Percentiles rank a stretch among this genome's conserved stretches.
Evolutionary conservation across 2,888 invertebrate species (phyloP).

Genomic region (Microdon myrmicae): DNA sequence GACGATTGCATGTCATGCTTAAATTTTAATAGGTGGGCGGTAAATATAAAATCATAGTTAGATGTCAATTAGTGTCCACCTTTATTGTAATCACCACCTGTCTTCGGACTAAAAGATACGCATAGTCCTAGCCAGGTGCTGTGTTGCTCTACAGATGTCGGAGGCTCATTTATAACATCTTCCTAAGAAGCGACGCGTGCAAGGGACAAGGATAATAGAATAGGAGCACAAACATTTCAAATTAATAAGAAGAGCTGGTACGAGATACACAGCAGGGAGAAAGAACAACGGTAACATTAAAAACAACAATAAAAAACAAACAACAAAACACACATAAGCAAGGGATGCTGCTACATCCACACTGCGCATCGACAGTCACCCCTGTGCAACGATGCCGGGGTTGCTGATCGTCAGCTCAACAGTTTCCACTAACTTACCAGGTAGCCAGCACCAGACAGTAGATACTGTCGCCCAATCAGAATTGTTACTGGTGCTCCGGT

Average conservation of each 20-base stretch:
- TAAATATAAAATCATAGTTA: slow-evolving; percentile 1
- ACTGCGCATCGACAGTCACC: slow-evolving; percentile 46
- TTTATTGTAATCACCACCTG: slow-evolving; percentile 32
- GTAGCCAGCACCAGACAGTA: slow-evolving; percentile 61
- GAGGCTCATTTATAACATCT: slow-evolving; percentile 46
- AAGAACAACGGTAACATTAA: too few species aligned
- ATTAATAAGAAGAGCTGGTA: too few species aligned
- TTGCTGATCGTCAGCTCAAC: slow-evolving; percentile 65
- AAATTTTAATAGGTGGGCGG: too few species aligned
- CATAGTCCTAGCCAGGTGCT: slow-evolving; percentile 15
- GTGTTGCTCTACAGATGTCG: slow-evolving; percentile 27
- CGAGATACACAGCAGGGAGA: slow-evolving; percentile 8
- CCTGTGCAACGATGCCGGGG: slow-evolving; percentile 54
- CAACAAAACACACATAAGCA: slow-evolving; percentile 1
- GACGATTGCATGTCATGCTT: too few species aligned
- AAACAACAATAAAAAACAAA: too few species aligned
- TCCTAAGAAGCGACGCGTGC: slow-evolving; percentile 52
- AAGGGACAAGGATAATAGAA: slow-evolving; percentile 46
- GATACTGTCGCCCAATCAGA: slow-evolving; percentile 53
- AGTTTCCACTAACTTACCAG: slow-evolving; percentile 64
- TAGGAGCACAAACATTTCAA: slow-evolving; percentile 35
- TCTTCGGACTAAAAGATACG: background rate
- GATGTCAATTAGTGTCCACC: slow-evolving; percentile 20
- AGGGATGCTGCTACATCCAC: too few species aligned
- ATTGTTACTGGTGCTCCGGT: slow-evolving; percentile 41